Evolutionary conservation across 1,140 invertebrate genomes (phyloP).

Genomic region (Eueides isabella): DNA sequence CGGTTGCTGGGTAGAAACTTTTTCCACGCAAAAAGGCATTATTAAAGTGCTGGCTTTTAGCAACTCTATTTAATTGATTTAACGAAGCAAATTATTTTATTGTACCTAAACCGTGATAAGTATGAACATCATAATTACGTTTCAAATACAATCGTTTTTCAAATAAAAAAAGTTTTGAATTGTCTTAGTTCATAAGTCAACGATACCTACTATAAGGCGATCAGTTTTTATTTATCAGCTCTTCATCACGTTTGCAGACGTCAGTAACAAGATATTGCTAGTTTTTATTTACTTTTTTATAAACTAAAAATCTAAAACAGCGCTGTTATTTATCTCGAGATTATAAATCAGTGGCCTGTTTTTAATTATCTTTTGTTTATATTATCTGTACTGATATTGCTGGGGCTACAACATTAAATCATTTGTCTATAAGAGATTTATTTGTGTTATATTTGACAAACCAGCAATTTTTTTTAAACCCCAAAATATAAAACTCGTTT

Average conservation of each 20-base stretch:
- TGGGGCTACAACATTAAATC: no score
- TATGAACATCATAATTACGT: no score
- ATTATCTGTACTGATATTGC: no score
- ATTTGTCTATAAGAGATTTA: no score
- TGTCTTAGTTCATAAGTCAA: neutral
- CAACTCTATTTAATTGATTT: neutral
- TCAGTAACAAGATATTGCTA: neutral
- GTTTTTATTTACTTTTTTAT: neutral
- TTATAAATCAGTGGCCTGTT: slow-evolving; percentile 20
- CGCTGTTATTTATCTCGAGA: slow-evolving; percentile 21
- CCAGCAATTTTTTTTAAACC: no score
- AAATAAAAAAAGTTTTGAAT: neutral
- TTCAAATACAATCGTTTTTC: no score
- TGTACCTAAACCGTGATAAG: no score
- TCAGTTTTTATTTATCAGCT: slow-evolving; percentile 3
- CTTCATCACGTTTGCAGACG: neutral
- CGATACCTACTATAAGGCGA: neutral
- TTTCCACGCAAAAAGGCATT: neutral
- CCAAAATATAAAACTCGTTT: no score
- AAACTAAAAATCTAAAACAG: slow-evolving; percentile 16
- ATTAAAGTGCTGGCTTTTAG: neutral
- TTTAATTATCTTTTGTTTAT: slow-evolving; percentile 8
- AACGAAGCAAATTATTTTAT: neutral
- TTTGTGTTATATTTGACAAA: no score
- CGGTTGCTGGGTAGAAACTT: neutral